Percentiles rank a stretch among this genome's conserved stretches.
Evolutionary conservation across 2,113 vertebrate genomes (phyloP).

Genomic region (Nesoenas mayeri): DNA sequence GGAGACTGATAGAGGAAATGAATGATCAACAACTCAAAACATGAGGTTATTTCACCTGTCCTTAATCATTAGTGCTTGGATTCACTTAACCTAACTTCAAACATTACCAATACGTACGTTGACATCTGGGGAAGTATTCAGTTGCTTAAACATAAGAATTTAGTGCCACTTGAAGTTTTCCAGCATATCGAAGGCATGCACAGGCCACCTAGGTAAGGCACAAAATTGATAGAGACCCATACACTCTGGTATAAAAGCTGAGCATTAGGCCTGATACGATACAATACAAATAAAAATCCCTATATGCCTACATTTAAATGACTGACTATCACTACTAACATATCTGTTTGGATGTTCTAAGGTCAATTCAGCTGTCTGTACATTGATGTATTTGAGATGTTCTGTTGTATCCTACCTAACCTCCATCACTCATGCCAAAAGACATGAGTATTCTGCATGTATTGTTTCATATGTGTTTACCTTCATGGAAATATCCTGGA

Average conservation of each 20-base stretch:
- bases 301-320: neutral
- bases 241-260: neutral
- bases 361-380: neutral
- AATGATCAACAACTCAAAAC: slow-evolving; percentile 25
- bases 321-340: neutral
- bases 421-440: neutral
- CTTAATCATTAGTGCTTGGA: neutral
- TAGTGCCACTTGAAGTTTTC: neutral
- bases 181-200: neutral
- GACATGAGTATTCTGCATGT: neutral
- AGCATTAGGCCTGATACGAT: neutral
- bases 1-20: neutral
- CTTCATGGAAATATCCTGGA: neutral
- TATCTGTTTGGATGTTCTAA: neutral
- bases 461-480: neutral
- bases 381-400: neutral
- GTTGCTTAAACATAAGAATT: neutral
- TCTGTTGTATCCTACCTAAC: neutral
- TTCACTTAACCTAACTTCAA: neutral
- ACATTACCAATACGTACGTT: neutral
- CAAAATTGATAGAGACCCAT: neutral
- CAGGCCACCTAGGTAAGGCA: neutral
- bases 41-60: slow-evolving; percentile 18
- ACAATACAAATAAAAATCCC: neutral
- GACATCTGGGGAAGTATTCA: neutral